Base-by-base conservation (phyloP, 1,140 invertebrate genomes). In the Harpegnathos saltator region DNA sequence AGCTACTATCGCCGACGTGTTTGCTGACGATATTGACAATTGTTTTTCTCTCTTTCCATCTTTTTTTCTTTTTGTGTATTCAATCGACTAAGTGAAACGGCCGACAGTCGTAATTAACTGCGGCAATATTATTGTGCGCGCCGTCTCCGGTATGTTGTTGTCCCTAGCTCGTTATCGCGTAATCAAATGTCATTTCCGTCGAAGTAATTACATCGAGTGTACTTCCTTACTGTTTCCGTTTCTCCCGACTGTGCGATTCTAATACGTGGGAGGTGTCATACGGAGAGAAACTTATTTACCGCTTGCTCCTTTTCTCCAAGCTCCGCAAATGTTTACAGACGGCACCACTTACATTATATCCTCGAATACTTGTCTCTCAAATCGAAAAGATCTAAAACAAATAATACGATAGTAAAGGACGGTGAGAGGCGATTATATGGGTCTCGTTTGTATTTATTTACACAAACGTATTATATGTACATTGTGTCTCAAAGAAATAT, bases 301-400 rank as follows among this genome's bases (percentile, higher is more conserved):
- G 33, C 9, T 44, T 9, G 38, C 7, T 44, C 33, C 1, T 44
- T 44, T 44, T 3, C 38, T 7, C 9, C 7, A 9, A 44, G 38
- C 38, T 44, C 4, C 38, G 9, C 3, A 44, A 44, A 44, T 44
- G 11, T 44, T 44, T 44, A 44, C 7, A 44, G 38, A 44, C 4
- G 0, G 3, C 9, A 0, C 11, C 38, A 44, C 11, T 44, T 44
- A 44, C 38, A 44, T 44, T 11, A 44, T 44, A 9, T 44, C 38
- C 11, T 66, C 48, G 38, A 72, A 72, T 72, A n/a, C 9, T 54
- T 44, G 33, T 71, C n/a, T n/a, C n/a, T n/a, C 59, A 52, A 78
- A 78, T 15, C 68, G 17, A 38, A 12, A 22, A 38, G 11, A 22
- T 44, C 19, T 56, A 22, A 38, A 22, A 56, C 9, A 29, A 71